phyloP scores from a whole-genome alignment of 2,797 vertebrate species.

The Tenualosa thibaudeaui region DNA sequence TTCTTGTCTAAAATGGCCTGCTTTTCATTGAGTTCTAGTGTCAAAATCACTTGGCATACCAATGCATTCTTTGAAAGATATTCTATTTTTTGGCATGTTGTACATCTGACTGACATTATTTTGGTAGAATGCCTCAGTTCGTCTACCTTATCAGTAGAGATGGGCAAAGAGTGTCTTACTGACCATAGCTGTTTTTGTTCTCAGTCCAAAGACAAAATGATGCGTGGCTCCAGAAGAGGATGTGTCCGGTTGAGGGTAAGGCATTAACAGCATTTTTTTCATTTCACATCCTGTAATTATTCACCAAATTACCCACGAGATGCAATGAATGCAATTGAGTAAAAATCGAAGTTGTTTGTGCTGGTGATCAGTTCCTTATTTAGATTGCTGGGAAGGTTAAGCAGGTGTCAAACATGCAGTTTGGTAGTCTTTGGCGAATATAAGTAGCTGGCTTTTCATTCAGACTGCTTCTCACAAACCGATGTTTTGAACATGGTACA shows the following conservation, averaged over 20 bases:
- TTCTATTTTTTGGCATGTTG: background rate
- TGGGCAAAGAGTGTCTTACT: background rate
- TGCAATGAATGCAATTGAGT: background rate
- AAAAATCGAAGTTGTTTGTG: background rate
- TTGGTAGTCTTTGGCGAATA: background rate
- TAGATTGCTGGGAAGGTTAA: background rate
- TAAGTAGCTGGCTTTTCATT: background rate
- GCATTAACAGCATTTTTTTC: constrained; percentile 28
- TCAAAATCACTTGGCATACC: background rate
- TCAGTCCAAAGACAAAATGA: constrained; percentile 99
- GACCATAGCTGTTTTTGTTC: constrained; percentile 43
- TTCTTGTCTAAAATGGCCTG: background rate
- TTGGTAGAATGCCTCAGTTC: no score
- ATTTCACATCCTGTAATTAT: background rate
- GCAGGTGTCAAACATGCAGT: background rate
- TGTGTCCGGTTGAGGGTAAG: constrained; percentile 97
- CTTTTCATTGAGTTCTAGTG: background rate
- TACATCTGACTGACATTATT: background rate
- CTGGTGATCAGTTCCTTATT: background rate
- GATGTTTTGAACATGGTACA: background rate
- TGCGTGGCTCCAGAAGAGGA: constrained; percentile 97
- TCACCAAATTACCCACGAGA: background rate
- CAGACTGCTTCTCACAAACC: background rate
- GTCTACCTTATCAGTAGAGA: no score
- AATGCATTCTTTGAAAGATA: background rate